phyloP scores from a whole-genome alignment of 23 tunicate genomes.

The Ascidia mentula region DNA sequence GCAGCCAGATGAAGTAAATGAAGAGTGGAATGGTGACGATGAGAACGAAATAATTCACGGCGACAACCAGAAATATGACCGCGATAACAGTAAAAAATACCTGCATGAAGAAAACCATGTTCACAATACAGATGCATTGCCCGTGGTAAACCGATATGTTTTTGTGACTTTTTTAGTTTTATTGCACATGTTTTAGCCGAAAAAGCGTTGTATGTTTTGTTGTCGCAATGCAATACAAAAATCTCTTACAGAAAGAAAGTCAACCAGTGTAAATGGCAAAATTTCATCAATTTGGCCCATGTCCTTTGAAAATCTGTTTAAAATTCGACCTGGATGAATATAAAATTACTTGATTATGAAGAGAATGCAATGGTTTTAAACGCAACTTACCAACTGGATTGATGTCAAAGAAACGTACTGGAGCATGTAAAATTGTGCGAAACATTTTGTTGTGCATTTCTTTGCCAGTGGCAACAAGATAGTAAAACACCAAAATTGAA shows the following conservation, averaged over 20 bases:
- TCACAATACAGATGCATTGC: no score
- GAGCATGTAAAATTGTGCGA: constrained; percentile 48
- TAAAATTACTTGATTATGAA: no score
- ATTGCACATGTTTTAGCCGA: no score
- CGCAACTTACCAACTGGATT: constrained; percentile 74
- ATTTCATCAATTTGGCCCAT: constrained; percentile 87
- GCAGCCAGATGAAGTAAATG: constrained; percentile 49
- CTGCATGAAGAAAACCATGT: no score
- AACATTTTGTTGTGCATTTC: constrained; percentile 83
- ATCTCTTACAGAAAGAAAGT: constrained; percentile 70
- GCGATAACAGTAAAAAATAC: constrained; percentile 15
- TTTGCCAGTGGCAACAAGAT: constrained; percentile 48
- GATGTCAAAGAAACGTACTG: constrained; percentile 81
- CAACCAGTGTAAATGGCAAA: constrained; percentile 56
- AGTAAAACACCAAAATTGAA: constrained; percentile 38
- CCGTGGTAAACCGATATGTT: no score
- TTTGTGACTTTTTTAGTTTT: no score
- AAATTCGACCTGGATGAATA: constrained; percentile 74
- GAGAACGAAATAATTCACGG: constrained; percentile 47
- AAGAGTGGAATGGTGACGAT: constrained; percentile 62
- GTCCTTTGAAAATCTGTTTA: constrained; percentile 97
- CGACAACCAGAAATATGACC: constrained; percentile 25
- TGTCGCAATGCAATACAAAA: no score
- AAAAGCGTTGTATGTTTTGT: no score
- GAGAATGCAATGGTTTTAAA: no score